Evolutionary conservation across 2,797 vertebrate genomes (phyloP).

Genomic region (Dromococcyx pavoninus): DNA sequence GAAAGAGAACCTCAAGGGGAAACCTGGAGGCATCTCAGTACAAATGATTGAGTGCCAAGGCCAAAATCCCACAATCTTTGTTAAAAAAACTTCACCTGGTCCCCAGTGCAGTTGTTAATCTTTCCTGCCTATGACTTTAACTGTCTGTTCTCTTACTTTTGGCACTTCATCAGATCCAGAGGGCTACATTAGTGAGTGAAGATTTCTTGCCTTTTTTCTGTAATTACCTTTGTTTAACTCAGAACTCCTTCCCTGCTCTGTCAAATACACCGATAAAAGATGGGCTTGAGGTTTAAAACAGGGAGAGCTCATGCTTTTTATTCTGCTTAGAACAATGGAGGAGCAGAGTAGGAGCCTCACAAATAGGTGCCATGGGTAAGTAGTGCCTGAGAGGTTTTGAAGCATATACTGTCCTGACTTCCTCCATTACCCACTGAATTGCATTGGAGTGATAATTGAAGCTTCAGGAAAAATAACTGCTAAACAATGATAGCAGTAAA

Average conservation of each 20-base stretch:
- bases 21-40: neutral
- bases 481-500: neutral
- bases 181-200: neutral
- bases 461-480: conserved; percentile 1
- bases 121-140: neutral
- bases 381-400: conserved; percentile 18
- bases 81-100: neutral
- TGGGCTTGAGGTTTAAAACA: neutral
- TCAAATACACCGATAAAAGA: neutral
- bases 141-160: neutral
- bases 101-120: neutral
- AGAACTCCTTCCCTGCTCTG: neutral
- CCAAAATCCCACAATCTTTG: neutral
- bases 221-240: neutral
- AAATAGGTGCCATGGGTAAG: neutral
- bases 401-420: neutral
- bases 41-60: neutral
- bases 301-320: neutral
- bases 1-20: neutral
- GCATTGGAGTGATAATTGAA: conserved; percentile 15
- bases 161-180: neutral
- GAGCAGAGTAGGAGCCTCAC: neutral
- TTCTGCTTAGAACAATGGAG: neutral
- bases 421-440: conserved; percentile 33
- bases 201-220: neutral